Evolutionary conservation across 92 coral and sea anemone species (phyloP), one percentile per base, ranked within the genome.

Genomic region (Siderastrea radians): DNA sequence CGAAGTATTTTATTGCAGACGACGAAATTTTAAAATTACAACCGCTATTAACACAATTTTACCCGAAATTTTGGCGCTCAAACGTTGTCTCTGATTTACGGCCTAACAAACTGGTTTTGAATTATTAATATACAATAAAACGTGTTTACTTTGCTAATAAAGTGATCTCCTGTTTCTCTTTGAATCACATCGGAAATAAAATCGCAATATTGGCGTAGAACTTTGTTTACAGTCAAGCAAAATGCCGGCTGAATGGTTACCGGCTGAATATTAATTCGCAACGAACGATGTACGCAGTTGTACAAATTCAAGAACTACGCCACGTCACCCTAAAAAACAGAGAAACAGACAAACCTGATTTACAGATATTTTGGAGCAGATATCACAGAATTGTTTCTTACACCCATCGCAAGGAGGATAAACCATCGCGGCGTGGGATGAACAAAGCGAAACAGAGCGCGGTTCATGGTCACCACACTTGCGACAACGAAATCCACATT

Each of bases 401-500:
- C 98, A 95, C 16, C 93, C 88, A 49, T 85, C 90, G 68, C 98
- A 95, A 77, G 48, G 60, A 13, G 98, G 98, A 77, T 88, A 92
- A 51, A 91, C 90, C 57, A 94, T 44, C 13, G 88, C 81, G 5
- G 98, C 93, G 80, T 95, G 98, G 64, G 84, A 62, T 13, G 84
- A 74, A 68, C 98, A 95, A 62, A 95, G 68, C 1, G 84, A 61
- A 6, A 95, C 95, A 16, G 98, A 90, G 55, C 98, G 91, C 16
- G 94, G 89, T 73, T 93, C 94, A 43, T 84, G 43, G 68, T 83
- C 85, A 17, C 90, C 86, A 55, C 98, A 95, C 52, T 90, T 90
- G 15, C 66, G 92, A 78, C 98, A 95, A 72, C 96, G 93, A 87
- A 81, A 95, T 50, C 96, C 96, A 86, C 98, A 95, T 49, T 72